These are phyloP conservation scores for Pandemis corylana DNA, from an alignment of 2,888 invertebrate genomes.

Conservation along the genomic window DNA sequence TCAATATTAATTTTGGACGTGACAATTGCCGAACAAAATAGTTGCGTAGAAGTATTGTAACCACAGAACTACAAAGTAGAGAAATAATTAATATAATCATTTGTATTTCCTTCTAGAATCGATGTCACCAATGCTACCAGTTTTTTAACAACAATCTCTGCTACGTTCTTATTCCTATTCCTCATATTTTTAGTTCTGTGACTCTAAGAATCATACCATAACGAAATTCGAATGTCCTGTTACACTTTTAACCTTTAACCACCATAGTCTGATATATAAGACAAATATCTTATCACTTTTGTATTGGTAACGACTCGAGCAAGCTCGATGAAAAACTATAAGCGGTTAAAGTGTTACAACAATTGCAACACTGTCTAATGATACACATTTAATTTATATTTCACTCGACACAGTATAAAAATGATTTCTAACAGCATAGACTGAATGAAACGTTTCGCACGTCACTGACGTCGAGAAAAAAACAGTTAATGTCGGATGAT, in stretches of 20 bases:
- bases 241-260: not conserved
- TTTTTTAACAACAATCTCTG: too few relatives aligned
- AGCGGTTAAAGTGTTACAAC: too few relatives aligned
- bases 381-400: not conserved
- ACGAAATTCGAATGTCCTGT: not conserved
- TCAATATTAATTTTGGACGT: constrained; percentile 31
- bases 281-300: too few relatives aligned
- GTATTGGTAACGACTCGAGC: too few relatives aligned
- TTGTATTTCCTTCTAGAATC: not conserved
- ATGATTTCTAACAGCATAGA: not conserved
- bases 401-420: not conserved
- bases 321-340: too few relatives aligned
- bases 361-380: not conserved
- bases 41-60: not conserved
- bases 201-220: not conserved
- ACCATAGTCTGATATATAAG: too few relatives aligned
- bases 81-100: not conserved
- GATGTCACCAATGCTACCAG: too few relatives aligned
- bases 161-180: too few relatives aligned
- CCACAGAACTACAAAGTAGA: too few relatives aligned
- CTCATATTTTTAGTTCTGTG: too few relatives aligned
- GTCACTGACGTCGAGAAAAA: not conserved
- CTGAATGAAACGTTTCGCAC: not conserved
- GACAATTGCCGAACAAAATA: not conserved
- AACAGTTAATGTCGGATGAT: not conserved